Percentiles rank a stretch among this genome's conserved stretches.
Conservation (phyloP, 2,797 vertebrate genomes). For the Bradypodion pumilum region DNA sequence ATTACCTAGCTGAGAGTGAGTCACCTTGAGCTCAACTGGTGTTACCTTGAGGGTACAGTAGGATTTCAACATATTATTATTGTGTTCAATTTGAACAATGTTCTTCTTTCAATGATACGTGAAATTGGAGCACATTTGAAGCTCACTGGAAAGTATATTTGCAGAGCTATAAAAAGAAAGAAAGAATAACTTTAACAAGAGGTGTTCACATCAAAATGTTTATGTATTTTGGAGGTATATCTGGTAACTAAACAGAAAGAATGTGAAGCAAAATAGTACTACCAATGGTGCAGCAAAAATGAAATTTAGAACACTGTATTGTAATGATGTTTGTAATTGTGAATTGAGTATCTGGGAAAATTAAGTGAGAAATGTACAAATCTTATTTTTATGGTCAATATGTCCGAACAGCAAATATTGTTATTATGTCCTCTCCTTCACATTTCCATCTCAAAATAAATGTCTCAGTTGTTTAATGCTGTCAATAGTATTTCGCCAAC, state of each 20-base stretch:
- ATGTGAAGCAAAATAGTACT: background rate
- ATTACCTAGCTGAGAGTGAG: background rate
- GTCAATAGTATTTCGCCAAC: conserved; percentile 9
- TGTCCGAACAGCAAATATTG: conserved; percentile 11
- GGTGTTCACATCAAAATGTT: background rate
- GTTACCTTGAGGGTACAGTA: background rate
- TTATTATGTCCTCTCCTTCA: conserved; percentile 2
- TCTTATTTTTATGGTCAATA: conserved; percentile 10
- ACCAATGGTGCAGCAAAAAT: background rate
- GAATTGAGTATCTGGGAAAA: conserved; percentile 6
- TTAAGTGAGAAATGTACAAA: conserved; percentile 19
- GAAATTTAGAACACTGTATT: background rate
- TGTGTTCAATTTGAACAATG: background rate
- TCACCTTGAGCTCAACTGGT: background rate
- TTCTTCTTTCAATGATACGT: background rate
- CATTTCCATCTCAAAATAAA: conserved; percentile 8
- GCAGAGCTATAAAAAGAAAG: background rate
- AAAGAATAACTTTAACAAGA: background rate
- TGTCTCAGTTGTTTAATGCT: background rate
- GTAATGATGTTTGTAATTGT: background rate
- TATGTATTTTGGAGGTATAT: background rate
- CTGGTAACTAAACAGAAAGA: background rate
- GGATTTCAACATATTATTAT: background rate
- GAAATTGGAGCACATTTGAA: background rate
- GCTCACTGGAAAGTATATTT: background rate